A percentile compares a stretch with the other conserved stretches of the same genome.
Conservation (phyloP, 2,113 vertebrate genomes). For the Spheniscus mendiculus region DNA sequence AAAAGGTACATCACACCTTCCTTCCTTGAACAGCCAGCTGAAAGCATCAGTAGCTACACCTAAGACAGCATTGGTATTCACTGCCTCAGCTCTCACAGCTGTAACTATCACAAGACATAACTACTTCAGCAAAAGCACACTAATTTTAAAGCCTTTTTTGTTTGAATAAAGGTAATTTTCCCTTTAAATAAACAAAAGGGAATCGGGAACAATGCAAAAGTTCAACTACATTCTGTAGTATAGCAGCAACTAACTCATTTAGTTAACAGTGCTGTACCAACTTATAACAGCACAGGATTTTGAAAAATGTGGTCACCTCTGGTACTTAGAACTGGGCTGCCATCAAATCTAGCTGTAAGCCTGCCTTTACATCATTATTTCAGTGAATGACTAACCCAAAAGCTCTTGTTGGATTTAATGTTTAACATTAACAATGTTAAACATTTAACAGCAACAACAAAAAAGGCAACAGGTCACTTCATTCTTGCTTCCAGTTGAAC, state of each 20-base stretch:
- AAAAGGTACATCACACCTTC: not conserved
- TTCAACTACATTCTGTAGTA: not conserved
- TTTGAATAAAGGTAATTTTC: not conserved
- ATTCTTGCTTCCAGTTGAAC: not conserved
- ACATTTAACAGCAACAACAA: not conserved
- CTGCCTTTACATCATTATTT: not conserved
- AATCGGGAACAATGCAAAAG: not conserved
- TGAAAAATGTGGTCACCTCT: not conserved
- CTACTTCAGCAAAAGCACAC: not conserved
- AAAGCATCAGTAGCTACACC: not conserved
- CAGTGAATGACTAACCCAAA: not conserved
- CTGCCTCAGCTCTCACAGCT: not conserved
- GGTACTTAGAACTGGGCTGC: not conserved
- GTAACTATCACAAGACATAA: not conserved
- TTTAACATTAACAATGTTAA: no score
- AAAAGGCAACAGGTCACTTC: not conserved
- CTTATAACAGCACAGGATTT: not conserved
- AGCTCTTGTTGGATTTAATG: not conserved
- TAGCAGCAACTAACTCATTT: not conserved
- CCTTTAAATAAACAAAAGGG: not conserved
- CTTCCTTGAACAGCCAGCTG: not conserved
- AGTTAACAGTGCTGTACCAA: not conserved
- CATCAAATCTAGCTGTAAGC: not conserved
- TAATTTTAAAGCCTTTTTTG: not conserved
- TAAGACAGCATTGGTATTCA: not conserved